Base-by-base conservation (phyloP, 2,888 invertebrate genomes). In the Zele albiditarsus region DNA sequence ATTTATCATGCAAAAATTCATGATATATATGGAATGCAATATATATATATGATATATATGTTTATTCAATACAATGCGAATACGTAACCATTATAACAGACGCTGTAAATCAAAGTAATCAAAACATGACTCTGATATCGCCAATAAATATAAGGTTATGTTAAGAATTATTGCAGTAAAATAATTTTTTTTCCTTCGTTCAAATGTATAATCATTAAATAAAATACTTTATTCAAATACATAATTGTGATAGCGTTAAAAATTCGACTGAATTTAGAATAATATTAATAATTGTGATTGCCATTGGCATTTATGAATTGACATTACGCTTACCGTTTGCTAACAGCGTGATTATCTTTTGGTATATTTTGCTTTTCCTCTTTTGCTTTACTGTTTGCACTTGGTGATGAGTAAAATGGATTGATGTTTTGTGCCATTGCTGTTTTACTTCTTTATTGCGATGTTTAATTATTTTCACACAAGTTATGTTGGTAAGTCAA, bases 371-470 rank as follows among this genome's bases (percentile, higher is more conserved):
- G 93, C 82, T 93, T 94, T 87, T 95, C 95, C 89, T 96, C 95
- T 88, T 93, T 94, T 83, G 95, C 95, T 92, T 96, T 96, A 80
- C 92, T 91, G 80, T 92, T 92, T 88, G 94, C 92, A 78, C 94
- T 93, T 84, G 94, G 93, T 80, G 93, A 93, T 80, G 94, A 93
- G 87, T 93, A 93, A 87, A 94, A 93, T 81, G 96, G 96, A 90
- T 96, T 96, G 83, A 95, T 94, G 91, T 96, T 96, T 91, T 96
- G 96, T 90, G 95, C 96, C 96, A 96, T 96, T 89, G n/a, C 27
- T 67, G 46, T 27, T 53, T 58, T 38, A 8, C 10, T 38, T 38
- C 12, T 38, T 31, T 53, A 57, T 31, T 53, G 5, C 20, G 28
- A 46, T 67, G 3, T 10, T 27, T 20, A 27, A 42, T 8, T 25